Evolutionary conservation across 1,140 invertebrate genomes (phyloP).

Genomic region (Formica selysi): DNA sequence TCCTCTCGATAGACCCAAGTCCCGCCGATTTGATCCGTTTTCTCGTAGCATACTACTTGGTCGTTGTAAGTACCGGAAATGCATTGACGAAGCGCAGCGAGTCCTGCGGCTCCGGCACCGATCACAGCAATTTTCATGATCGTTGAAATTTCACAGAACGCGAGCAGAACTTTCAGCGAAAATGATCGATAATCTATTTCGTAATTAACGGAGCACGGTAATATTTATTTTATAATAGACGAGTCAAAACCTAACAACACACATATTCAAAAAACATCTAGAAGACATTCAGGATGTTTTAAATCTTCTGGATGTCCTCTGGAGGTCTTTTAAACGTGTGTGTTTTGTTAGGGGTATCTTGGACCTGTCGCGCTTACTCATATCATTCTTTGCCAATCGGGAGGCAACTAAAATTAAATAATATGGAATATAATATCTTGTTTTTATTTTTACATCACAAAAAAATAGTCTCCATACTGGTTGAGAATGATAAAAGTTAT

Average conservation of each 20-base stretch:
- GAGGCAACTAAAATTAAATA: not conserved
- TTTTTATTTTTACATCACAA: not conserved
- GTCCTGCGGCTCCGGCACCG: constrained; percentile 90
- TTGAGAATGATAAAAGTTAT: constrained; percentile 26
- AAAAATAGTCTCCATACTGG: not conserved
- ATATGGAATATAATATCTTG: not conserved
- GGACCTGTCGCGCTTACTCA: not conserved
- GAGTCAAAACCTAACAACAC: too few species aligned
- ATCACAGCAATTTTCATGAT: constrained; percentile 88
- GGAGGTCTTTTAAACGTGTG: too few species aligned
- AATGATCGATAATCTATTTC: constrained; percentile 6
- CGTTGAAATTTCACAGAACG: constrained; percentile 21
- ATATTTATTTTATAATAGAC: not conserved
- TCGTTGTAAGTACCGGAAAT: constrained; percentile 78
- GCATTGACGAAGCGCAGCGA: constrained; percentile 88
- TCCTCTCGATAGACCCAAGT: constrained; percentile 94
- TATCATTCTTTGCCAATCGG: too few species aligned
- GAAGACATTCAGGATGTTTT: too few species aligned
- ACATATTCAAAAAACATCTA: too few species aligned
- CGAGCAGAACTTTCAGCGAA: constrained; percentile 16
- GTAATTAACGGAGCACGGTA: not conserved
- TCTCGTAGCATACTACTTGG: constrained; percentile 84
- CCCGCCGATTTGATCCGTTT: constrained; percentile 92
- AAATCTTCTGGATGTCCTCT: too few species aligned
- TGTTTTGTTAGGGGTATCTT: not conserved